Evolutionary conservation across 2,797 vertebrate species (phyloP).

Genomic region (Schizothorax lantsangensis): DNA sequence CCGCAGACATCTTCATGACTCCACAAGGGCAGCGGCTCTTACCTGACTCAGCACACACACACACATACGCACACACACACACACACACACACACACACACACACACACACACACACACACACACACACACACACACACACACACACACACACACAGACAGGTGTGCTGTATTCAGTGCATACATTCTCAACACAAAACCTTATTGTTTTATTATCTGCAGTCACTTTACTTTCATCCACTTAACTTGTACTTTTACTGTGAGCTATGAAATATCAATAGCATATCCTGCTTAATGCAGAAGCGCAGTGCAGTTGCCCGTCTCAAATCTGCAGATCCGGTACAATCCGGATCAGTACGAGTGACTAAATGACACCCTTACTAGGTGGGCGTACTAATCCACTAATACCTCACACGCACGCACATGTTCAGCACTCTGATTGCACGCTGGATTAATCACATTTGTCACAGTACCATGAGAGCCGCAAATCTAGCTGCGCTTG

Average conservation of each 20-base stretch:
- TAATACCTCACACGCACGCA: slow-evolving; percentile 60
- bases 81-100: too few relatives aligned
- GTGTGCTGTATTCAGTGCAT: not conserved
- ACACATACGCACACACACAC: not conserved
- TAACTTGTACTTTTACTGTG: not conserved
- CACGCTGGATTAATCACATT: slow-evolving; percentile 34
- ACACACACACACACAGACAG: not conserved
- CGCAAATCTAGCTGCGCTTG: not conserved
- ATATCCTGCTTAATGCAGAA: not conserved
- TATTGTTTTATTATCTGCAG: not conserved
- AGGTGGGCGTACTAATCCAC: slow-evolving; percentile 71
- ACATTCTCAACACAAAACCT: not conserved
- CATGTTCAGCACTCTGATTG: slow-evolving; percentile 28
- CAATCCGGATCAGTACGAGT: slow-evolving; percentile 72
- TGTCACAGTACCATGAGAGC: slow-evolving; percentile 6
- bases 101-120: slow-evolving; percentile 49
- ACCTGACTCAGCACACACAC: slow-evolving; percentile 60
- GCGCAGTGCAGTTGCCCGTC: slow-evolving; percentile 60
- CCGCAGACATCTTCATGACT: slow-evolving; percentile 74
- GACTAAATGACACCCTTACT: slow-evolving; percentile 73
- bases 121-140: slow-evolving; percentile 49
- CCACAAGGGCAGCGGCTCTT: slow-evolving; percentile 67
- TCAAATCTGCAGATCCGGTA: slow-evolving; percentile 65
- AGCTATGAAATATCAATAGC: not conserved
- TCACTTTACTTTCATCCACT: not conserved